Evolutionary conservation across 1,140 invertebrate genomes (phyloP), one percentile per base, ranked within the genome.

Genomic region (Brachionus asplanchnoidis): DNA sequence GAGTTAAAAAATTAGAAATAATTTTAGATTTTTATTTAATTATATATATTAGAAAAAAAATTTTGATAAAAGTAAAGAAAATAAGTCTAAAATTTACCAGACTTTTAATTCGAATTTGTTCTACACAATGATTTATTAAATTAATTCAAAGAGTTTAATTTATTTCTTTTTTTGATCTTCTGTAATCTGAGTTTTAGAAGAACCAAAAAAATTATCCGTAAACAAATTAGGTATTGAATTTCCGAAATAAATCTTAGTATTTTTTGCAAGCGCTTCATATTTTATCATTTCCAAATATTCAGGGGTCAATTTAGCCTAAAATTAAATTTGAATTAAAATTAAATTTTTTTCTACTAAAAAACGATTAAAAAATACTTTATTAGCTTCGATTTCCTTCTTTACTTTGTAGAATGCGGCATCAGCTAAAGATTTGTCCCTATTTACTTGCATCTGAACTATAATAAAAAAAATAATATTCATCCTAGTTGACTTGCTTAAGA

Each of bases 221-320:
- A 95, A 95, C 92, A 95, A 93, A 86, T 92, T 93, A 2, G 95
- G 95, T 86, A 96, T 94, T 86, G 93, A 92, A 87, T 92, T 92
- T 12, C 95, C 95, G 90, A 94, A 97, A 88, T 94, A 97, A 53
- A 96, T 91, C 89, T 97, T 97, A 80, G 92, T 93, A 89, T 96
- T 97, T 42, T 91, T 88, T 7, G 93, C 90, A n/a, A 97, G 89
- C 9, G 94, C 91, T 88, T 95, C 94, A 87, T 93, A 94, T 89
- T 93, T 94, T 87, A 94, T 93, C 84, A 95, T 86, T 88, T 96
- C 94, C 42, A 97, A 89, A 89, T 93, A 96, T 88, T 95, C 92
- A 82, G 92, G 91, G 5, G 95, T 94, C 3, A 95, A 88, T 17
- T 95, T 91, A 28, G 93, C 56, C 88, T 91, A 50, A 40, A 73